Percentiles rank a stretch among this genome's conserved stretches.
phyloP scores from a whole-genome alignment of 1,140 invertebrate genomes.

The Drosophila jambulina region DNA sequence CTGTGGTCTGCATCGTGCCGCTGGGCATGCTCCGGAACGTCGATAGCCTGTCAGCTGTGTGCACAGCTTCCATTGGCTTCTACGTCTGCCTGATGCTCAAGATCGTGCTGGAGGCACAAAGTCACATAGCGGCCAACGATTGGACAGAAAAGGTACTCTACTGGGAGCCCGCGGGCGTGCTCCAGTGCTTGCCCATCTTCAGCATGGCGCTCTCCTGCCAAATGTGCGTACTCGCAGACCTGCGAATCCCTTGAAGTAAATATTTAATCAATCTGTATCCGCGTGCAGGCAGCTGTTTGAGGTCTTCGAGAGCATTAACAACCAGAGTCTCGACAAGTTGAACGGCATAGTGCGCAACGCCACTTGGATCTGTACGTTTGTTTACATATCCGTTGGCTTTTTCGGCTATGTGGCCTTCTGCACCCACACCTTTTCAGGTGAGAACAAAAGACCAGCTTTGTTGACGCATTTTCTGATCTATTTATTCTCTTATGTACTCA shows the following conservation, averaged over 20 bases:
- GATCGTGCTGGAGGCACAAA: slow-evolving; percentile 91
- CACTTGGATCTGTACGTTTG: slow-evolving; percentile 95
- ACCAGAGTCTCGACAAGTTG: slow-evolving; percentile 95
- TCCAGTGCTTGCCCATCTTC: slow-evolving; percentile 97
- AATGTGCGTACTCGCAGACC: slow-evolving; percentile 88
- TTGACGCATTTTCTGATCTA: not conserved
- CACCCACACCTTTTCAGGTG: slow-evolving; percentile 92
- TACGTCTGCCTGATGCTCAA: slow-evolving; percentile 95
- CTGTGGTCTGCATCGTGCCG: slow-evolving; percentile 94
- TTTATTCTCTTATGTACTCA: not conserved
- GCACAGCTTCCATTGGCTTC: slow-evolving; percentile 95
- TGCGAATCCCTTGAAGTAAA: not conserved
- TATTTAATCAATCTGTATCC: slow-evolving; percentile 32
- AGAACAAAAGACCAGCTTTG: slow-evolving; percentile 77
- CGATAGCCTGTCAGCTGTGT: slow-evolving; percentile 94
- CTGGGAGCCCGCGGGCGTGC: slow-evolving; percentile 93
- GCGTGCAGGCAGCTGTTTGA: slow-evolving; percentile 94
- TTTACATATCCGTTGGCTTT: slow-evolving; percentile 94
- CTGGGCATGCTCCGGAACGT: slow-evolving; percentile 96
- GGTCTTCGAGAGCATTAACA: slow-evolving; percentile 95
- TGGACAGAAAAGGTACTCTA: slow-evolving; percentile 92
- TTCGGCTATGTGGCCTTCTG: slow-evolving; percentile 98
- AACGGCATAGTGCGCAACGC: slow-evolving; percentile 94
- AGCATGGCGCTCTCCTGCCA: slow-evolving; percentile 98
- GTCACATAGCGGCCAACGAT: slow-evolving; percentile 90